These are phyloP conservation scores for Idaea straminata DNA, from an alignment of 2,888 invertebrate genomes.

Conservation along the genomic window DNA sequence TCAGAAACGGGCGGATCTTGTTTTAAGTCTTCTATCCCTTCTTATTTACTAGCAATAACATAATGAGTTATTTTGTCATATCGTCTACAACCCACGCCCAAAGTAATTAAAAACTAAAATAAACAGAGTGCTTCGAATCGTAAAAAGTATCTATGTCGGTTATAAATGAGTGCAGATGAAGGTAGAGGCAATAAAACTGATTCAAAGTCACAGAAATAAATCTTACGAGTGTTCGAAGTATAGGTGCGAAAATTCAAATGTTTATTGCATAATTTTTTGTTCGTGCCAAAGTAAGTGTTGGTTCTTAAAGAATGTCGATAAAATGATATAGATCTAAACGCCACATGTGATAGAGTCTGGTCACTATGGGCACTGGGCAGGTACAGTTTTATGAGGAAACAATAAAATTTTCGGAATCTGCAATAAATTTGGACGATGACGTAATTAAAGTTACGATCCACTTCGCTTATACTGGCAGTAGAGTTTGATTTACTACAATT, in stretches of 20 bases:
- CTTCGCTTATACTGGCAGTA: conserved; percentile 37
- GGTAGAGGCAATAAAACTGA: conserved; percentile 75
- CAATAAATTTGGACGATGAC: conserved; percentile 60
- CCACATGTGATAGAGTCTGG: conserved; percentile 57
- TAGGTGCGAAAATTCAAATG: conserved; percentile 62
- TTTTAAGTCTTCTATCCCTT: no score
- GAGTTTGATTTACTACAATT: conserved; percentile 43
- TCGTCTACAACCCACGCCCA: conserved; percentile 67
- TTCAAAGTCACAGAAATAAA: conserved; percentile 76
- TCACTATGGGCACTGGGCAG: conserved; percentile 39
- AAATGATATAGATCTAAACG: conserved; percentile 54
- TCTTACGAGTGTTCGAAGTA: conserved; percentile 65
- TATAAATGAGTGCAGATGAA: conserved; percentile 79
- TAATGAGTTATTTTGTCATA: conserved; percentile 69
- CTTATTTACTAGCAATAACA: conserved; percentile 31
- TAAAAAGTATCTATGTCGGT: conserved; percentile 77
- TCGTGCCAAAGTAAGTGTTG: conserved; percentile 49
- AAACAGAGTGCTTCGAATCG: conserved; percentile 78
- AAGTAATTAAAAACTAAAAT: conserved; percentile 81
- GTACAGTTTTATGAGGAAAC: conserved; percentile 51
- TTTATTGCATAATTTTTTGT: conserved; percentile 55
- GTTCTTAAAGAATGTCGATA: conserved; percentile 58
- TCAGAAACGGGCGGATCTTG: no score
- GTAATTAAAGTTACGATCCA: conserved; percentile 50
- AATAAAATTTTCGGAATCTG: conserved; percentile 61